Evolutionary conservation across 1,140 invertebrate species (phyloP).

Genomic region (Condylostylus longicornis): DNA sequence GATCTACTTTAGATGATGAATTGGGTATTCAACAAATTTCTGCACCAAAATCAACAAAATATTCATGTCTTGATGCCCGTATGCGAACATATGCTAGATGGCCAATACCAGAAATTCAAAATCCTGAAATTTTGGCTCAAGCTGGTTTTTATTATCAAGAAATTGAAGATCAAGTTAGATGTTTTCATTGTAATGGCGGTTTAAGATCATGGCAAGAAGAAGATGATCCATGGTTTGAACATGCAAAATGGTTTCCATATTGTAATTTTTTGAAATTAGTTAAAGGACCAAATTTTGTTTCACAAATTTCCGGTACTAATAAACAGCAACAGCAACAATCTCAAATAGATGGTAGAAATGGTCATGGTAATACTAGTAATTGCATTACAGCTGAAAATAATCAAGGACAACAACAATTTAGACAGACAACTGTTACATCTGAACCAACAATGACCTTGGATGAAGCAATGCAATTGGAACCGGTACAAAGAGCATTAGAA

Average conservation of each 20-base stretch:
- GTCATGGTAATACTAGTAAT: too few relatives aligned
- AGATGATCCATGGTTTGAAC: slow-evolving; percentile 80
- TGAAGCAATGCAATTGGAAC: slow-evolving; percentile 35
- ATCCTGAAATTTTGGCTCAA: slow-evolving; percentile 47
- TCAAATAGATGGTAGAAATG: too few relatives aligned
- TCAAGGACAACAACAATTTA: too few relatives aligned
- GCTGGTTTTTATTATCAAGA: slow-evolving; percentile 67
- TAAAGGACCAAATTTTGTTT: slow-evolving; percentile 64
- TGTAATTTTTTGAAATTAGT: slow-evolving; percentile 64
- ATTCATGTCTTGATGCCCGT: slow-evolving; percentile 45
- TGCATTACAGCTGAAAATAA: too few relatives aligned
- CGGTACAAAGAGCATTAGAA: slow-evolving; percentile 44
- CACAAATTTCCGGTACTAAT: slow-evolving; percentile 21
- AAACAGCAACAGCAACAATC: neutral
- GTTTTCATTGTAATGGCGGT: slow-evolving; percentile 83
- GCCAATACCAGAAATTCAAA: slow-evolving; percentile 46
- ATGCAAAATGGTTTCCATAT: slow-evolving; percentile 75
- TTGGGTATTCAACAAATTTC: slow-evolving; percentile 48
- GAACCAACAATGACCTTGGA: slow-evolving; percentile 10
- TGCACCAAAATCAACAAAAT: slow-evolving; percentile 42
- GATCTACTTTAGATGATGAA: slow-evolving; percentile 34
- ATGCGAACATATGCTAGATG: slow-evolving; percentile 47
- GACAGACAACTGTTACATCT: slow-evolving; percentile 3
- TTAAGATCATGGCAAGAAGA: slow-evolving; percentile 68
- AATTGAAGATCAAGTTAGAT: slow-evolving; percentile 53